phyloP scores from a whole-genome alignment of 2,113 vertebrate species.

The Neogale vison region DNA sequence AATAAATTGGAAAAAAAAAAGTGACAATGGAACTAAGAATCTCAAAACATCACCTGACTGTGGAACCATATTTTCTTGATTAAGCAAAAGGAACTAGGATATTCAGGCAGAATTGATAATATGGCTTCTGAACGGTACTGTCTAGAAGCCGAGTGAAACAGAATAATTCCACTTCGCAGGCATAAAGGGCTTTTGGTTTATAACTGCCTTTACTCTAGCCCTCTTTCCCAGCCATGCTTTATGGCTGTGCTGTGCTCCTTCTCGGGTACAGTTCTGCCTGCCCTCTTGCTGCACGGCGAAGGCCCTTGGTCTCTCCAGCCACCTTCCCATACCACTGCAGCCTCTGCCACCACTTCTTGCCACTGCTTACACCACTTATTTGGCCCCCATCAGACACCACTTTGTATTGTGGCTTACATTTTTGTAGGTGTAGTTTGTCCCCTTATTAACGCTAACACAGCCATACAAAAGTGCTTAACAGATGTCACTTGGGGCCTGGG shows the following conservation, averaged over 20 bases:
- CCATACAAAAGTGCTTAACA: background rate
- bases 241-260: background rate
- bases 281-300: background rate
- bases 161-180: background rate
- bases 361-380: background rate
- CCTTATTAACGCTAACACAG: background rate
- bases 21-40: background rate
- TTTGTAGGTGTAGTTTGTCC: background rate
- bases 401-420: background rate
- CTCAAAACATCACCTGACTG: background rate
- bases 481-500: background rate
- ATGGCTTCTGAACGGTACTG: background rate
- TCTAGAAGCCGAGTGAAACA: background rate
- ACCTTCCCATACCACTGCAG: background rate
- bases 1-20: too few species aligned
- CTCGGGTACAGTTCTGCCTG: fast-evolving
- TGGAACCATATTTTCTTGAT: constrained; percentile 19
- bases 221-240: background rate
- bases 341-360: background rate
- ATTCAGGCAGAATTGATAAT: background rate
- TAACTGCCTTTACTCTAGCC: background rate
- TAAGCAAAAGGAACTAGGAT: background rate
- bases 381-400: background rate
- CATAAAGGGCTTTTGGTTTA: background rate
- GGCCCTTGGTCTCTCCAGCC: background rate